Percentiles rank a stretch among this genome's conserved stretches.
phyloP scores from a whole-genome alignment of 2,888 invertebrate species.

The Drosophila vallismaia region DNA sequence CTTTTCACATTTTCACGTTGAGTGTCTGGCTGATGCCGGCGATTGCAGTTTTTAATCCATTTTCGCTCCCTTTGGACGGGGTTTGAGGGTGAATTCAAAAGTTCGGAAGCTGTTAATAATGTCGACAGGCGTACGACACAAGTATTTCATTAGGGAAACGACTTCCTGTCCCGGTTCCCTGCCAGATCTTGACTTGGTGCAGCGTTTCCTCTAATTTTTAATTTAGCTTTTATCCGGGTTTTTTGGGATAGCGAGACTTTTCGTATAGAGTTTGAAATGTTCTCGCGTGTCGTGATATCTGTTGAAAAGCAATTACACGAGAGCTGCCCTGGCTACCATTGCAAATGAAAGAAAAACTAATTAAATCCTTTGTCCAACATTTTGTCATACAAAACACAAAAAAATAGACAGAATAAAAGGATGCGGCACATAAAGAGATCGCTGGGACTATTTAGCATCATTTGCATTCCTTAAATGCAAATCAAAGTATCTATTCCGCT shows the following conservation, averaged over 20 bases:
- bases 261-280: conserved; percentile 23
- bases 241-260: not conserved
- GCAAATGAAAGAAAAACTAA: conserved; percentile 81
- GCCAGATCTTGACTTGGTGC: conserved; percentile 17
- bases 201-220: conserved; percentile 43
- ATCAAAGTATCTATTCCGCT: conserved; percentile 4
- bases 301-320: conserved; percentile 70
- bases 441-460: conserved; percentile 34
- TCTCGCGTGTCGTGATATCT: conserved; percentile 48
- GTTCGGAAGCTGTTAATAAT: conserved; percentile 73
- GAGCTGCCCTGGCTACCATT: conserved; percentile 21
- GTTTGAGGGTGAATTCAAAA: conserved; percentile 58
- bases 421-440: conserved; percentile 27
- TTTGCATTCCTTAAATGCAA: conserved; percentile 47
- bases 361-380: conserved; percentile 80
- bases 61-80: conserved; percentile 28
- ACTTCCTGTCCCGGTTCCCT: conserved; percentile 13
- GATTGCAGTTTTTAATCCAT: conserved; percentile 42
- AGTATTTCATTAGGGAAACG: conserved; percentile 70
- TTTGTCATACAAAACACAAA: conserved; percentile 50
- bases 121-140: conserved; percentile 74
- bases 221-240: conserved; percentile 39
- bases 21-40: conserved; percentile 22
- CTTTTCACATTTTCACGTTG: conserved; percentile 56
- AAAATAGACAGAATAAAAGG: not conserved